A percentile compares a stretch with the other conserved stretches of the same genome.
phyloP scores from a whole-genome alignment of 2,797 vertebrate genomes.

The Crotalus adamanteus region DNA sequence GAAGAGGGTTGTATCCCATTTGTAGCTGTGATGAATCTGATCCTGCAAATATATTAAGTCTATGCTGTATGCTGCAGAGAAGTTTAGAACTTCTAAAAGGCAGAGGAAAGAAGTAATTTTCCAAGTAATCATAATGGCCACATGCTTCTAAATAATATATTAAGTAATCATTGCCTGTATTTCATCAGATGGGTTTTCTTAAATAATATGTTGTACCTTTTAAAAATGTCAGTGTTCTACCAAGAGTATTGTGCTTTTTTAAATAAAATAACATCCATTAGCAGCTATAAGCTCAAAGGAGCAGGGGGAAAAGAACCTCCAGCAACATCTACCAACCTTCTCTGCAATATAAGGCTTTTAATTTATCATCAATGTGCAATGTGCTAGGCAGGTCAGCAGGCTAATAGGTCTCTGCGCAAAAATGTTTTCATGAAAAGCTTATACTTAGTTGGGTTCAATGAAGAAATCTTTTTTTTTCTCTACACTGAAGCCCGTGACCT shows the following conservation, averaged over 20 bases:
- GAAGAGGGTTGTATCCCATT: background rate
- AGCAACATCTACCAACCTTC: constrained; percentile 6
- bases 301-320: background rate
- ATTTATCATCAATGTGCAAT: background rate
- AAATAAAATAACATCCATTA: background rate
- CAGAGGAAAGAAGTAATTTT: background rate
- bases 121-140: background rate
- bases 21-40: background rate
- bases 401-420: constrained; percentile 41
- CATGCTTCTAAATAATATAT: constrained; percentile 15
- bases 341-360: constrained; percentile 14
- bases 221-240: background rate
- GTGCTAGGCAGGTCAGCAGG: constrained; percentile 31
- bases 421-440: constrained; percentile 54
- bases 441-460: constrained; percentile 45
- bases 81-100: background rate
- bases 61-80: background rate
- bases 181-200: background rate
- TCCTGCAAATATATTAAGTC: background rate
- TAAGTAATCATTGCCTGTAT: background rate
- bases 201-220: background rate
- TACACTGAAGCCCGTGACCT: constrained; percentile 59
- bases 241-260: background rate
- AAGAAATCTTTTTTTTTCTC: constrained; percentile 37
- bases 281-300: constrained; percentile 5